Base-by-base conservation (phyloP, 2,797 vertebrate species). In the Eulemur albifrons region DNA sequence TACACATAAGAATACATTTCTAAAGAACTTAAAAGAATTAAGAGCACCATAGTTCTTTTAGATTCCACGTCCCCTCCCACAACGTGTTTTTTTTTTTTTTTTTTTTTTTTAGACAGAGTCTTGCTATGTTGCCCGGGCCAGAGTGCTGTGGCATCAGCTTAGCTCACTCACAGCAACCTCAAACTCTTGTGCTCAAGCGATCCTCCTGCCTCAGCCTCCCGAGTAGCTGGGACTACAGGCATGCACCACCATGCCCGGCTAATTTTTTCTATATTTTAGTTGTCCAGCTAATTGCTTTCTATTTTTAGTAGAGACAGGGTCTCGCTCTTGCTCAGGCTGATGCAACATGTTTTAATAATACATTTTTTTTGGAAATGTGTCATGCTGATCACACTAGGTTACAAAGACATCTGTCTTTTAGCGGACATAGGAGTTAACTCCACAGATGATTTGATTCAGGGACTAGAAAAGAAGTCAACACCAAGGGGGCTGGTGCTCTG, bases 341-440 rank as follows among this genome's bases (percentile, higher is more conserved):
- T 9, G 8, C 43, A 94, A 45, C 48, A 84, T 27, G 13, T 67
- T 95, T 72, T 92, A 65, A 84, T 88, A 83, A 85, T 25, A 63
- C 14, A 32, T 81, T 80, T 79, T 43, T 43, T 27, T 45, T 43
- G 59, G 54, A 80, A 59, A 80, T 81, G 10, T 93, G 63, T 70
- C 70, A 43, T 75, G 50, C 35, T 86, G 43, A 63, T 90, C 57
- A 85, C 32, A 57, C 25, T 43, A 85, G 18, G 25, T 94, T 79
- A 88, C 50, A 72, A n/a, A 97, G 30, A 75, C 15, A 89, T n/a
- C 67, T 89, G n/a, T 20, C 69, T 79, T 91, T 93, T 83, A 92
- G 54, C 38, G 83, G 45, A 50, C n/a, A 96, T 4, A 50, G 69
- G 38, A 87, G 35, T 79, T 93, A 88, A 57, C 15, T 25, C 54